These are phyloP conservation scores for Callospermophilus lateralis DNA, from an alignment of 2,113 vertebrate species.

Conservation along the genomic window DNA sequence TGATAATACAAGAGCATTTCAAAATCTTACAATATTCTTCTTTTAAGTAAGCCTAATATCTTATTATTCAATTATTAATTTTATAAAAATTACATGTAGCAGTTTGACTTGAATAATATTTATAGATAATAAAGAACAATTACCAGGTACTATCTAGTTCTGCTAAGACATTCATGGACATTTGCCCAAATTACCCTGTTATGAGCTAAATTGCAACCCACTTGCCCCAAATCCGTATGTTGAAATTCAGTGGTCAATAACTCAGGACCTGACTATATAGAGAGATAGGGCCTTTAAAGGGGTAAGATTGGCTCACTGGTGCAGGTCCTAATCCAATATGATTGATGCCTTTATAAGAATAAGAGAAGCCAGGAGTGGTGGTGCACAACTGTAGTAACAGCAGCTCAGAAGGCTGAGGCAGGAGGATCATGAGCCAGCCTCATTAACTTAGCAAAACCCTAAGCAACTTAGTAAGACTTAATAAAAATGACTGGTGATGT, in stretches of 20 bases:
- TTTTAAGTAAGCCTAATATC: neutral
- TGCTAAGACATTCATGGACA: neutral
- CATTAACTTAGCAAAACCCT: no score
- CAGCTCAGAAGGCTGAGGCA: no score
- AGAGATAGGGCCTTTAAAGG: neutral
- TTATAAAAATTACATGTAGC: slow-evolving; percentile 12
- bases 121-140: neutral
- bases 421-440: no score
- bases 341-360: neutral
- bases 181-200: neutral
- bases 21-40: slow-evolving; percentile 30
- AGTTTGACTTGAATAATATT: slow-evolving; percentile 25
- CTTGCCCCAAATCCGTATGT: neutral
- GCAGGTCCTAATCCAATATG: neutral
- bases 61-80: slow-evolving; percentile 56
- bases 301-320: neutral
- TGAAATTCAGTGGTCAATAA: neutral
- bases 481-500: no score
- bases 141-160: neutral
- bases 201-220: neutral
- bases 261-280: neutral
- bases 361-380: neutral
- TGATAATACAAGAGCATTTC: slow-evolving; percentile 35
- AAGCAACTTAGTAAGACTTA: no score
- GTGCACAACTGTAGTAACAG: no score